These are phyloP conservation scores for Chironomus tentans DNA, from an alignment of 2,888 invertebrate species.

Conservation along the genomic window DNA sequence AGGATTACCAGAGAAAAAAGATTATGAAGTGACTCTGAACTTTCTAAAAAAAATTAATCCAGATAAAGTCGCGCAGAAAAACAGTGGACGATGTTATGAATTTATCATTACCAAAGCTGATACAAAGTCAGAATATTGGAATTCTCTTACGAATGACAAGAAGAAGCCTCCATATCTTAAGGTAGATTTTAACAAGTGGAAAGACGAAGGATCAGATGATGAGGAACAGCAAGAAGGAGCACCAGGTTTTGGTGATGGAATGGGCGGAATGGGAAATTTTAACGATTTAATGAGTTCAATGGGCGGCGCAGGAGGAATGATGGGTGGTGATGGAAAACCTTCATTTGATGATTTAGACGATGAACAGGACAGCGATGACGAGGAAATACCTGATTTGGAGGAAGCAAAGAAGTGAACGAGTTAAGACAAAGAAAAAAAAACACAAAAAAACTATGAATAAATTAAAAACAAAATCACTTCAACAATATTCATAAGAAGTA, in stretches of 20 bases:
- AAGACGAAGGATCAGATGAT: conserved; percentile 90
- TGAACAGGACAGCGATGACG: conserved; percentile 65
- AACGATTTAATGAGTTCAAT: conserved; percentile 50
- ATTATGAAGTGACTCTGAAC: conserved; percentile 80
- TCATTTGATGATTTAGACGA: conserved; percentile 62
- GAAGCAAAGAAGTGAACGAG: conserved; percentile 1
- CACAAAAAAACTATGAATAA: neutral
- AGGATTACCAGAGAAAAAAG: conserved; percentile 73
- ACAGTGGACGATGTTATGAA: conserved; percentile 67
- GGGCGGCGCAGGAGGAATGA: conserved; percentile 45
- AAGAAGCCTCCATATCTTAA: conserved; percentile 93
- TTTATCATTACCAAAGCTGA: conserved; percentile 59
- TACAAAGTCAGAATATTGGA: conserved; percentile 71
- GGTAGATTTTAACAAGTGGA: conserved; percentile 97
- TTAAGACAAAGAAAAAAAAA: neutral
- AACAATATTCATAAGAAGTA: neutral
- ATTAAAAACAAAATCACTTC: neutral
- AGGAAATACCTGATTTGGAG: conserved; percentile 18
- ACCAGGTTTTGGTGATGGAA: conserved; percentile 32
- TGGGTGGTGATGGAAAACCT: conserved; percentile 48
- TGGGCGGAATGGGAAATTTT: conserved; percentile 42
- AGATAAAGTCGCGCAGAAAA: conserved; percentile 62
- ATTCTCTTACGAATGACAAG: conserved; percentile 74
- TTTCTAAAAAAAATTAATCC: conserved; percentile 74
- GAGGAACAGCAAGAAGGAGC: conserved; percentile 49